Evolutionary conservation across 2,797 vertebrate genomes (phyloP), one percentile per base, ranked within the genome.

Genomic region (Natrix natrix): DNA sequence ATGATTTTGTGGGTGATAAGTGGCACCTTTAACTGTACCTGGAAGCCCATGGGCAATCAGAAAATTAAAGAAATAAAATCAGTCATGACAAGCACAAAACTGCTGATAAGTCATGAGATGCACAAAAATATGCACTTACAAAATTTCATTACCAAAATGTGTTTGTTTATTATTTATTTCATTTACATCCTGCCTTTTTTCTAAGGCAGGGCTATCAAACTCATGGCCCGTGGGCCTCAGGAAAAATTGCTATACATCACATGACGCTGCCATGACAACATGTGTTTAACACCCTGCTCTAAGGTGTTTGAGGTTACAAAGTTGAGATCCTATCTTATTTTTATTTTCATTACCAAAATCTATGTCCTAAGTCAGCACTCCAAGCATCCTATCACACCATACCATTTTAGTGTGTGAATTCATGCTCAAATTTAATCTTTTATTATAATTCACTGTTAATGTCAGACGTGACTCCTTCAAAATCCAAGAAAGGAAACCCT

Each of bases 211-310:
- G 56, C 14, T 56, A 14, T 56, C 56, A 56, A 56, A 56, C 56
- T 56, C 4, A 0, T 1, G 1, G 14, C 56, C 14, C 14, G 0
- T 3, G 4, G 56, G 14, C 56, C 4, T 37, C 32, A 37, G 1
- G 12, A 55, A 55, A 55, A 55, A 55, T 12, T 12, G 1, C 11
- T 3, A 14, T 14, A 48, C 13, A 13, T 56, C 55, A 4, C 13
- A 11, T 56, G 55, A 56, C 55, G 4, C 13, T 3, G 13, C 4
- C 0, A 14, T 56, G 55, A 56, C 13, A 1, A 14, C 55, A 4
- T 0, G 14, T 0, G 55, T 56, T 56, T 56, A 56, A 56, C 55
- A 56, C 55, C 14, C 55, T 56, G 55, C 16, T 37, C 32, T 37
- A 74, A 74, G 32, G n/a, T 37, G n/a, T 69, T 37, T 4, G 32